These are phyloP conservation scores for Toxostoma redivivum DNA, from an alignment of 2,113 vertebrate species.

Conservation along the genomic window DNA sequence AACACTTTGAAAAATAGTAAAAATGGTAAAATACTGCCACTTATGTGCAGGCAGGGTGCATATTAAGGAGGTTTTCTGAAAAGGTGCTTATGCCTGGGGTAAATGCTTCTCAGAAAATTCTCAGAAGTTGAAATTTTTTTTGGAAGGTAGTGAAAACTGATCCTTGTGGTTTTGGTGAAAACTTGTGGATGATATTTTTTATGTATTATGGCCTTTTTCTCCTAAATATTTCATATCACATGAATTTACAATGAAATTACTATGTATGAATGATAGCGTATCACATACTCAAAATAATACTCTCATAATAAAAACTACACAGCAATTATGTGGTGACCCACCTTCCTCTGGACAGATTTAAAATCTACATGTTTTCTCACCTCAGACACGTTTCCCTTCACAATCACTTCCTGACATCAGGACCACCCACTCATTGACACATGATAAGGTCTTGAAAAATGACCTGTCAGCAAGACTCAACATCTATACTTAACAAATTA, in stretches of 20 bases:
- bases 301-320: background rate
- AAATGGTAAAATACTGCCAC: background rate
- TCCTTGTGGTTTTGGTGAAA: background rate
- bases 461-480: conserved; percentile 27
- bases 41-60: background rate
- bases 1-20: background rate
- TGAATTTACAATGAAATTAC: background rate
- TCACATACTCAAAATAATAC: background rate
- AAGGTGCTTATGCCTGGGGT: background rate
- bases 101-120: background rate
- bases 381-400: background rate
- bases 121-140: background rate
- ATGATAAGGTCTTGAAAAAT: conserved; percentile 44
- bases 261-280: background rate
- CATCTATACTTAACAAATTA: conserved; percentile 20
- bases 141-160: background rate
- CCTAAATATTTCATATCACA: background rate
- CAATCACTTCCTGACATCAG: background rate
- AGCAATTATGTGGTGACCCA: conserved; percentile 7
- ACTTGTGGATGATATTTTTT: background rate
- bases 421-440: conserved; percentile 24
- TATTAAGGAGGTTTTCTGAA: background rate
- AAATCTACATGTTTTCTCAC: background rate
- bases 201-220: background rate
- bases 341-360: background rate